Conservation (phyloP, 2,113 vertebrate genomes). For the Dromas ardeola region DNA sequence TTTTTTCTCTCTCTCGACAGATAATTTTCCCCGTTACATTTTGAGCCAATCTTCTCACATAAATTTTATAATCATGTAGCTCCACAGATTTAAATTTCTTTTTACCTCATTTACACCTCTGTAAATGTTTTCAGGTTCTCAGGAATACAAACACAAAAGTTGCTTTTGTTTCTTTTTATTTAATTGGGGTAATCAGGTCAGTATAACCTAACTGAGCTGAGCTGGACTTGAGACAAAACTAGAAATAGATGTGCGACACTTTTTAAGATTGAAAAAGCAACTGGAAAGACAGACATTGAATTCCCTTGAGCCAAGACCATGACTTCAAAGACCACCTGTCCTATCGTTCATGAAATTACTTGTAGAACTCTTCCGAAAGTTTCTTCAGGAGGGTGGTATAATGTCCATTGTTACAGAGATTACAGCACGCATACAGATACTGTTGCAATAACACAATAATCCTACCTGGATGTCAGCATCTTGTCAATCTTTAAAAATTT, state of each 20-base stretch:
- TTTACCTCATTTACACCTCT: not conserved
- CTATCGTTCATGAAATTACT: not conserved
- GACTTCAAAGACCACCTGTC: not conserved
- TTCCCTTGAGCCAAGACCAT: not conserved
- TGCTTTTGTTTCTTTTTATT: not conserved
- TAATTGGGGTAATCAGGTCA: not conserved
- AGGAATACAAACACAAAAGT: not conserved
- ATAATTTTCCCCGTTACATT: not conserved
- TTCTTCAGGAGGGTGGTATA: not conserved
- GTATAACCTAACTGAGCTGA: not conserved
- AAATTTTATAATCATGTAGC: not conserved
- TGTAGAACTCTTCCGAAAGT: not conserved
- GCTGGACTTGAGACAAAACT: not conserved
- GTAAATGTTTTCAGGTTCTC: not conserved
- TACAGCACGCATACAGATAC: not conserved
- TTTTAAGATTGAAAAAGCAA: not conserved
- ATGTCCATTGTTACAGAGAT: accelerated
- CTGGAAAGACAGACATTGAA: not conserved
- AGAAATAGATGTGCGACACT: not conserved
- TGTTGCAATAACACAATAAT: not conserved
- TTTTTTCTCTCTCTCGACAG: not conserved
- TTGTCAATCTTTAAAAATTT: not conserved
- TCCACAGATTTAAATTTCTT: not conserved
- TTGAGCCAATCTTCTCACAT: not conserved
- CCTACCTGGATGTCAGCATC: not conserved